Conservation (phyloP, 2,113 vertebrate genomes). For the Perccottus glenii region DNA sequence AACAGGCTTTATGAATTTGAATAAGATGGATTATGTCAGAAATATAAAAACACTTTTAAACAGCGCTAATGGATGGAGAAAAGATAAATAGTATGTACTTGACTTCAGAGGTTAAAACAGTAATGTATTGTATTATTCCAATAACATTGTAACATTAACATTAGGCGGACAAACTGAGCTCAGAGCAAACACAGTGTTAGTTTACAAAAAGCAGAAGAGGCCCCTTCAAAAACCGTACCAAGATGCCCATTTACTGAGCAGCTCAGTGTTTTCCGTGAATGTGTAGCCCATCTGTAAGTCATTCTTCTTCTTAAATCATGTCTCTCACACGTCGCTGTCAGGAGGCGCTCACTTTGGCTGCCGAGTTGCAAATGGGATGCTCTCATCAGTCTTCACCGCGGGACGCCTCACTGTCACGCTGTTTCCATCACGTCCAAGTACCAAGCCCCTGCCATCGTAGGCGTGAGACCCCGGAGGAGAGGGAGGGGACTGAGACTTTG, state of each 20-base stretch:
- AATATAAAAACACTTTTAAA: no score
- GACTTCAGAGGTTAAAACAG: no score
- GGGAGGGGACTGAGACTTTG: conserved; percentile 42
- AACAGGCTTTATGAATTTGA: no score
- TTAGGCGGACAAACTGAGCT: no score
- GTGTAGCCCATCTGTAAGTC: background rate
- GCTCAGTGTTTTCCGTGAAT: background rate
- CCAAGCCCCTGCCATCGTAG: conserved; percentile 58
- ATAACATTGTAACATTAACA: no score
- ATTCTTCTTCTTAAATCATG: conserved; percentile 40
- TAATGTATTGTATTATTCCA: no score
- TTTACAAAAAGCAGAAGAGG: background rate
- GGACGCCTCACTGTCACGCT: conserved; percentile 75
- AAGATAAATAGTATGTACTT: no score
- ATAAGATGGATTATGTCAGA: no score
- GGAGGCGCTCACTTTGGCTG: conserved; percentile 67
- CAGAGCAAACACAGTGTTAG: no score
- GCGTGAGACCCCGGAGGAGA: conserved; percentile 59
- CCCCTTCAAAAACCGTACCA: background rate
- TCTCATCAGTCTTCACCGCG: conserved; percentile 81
- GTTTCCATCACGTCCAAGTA: conserved; percentile 76
- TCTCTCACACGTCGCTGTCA: conserved; percentile 37
- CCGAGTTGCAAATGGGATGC: conserved; percentile 76
- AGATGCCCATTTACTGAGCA: background rate
- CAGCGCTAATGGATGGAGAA: no score